A percentile compares a stretch with the other conserved stretches of the same genome.
Evolutionary conservation across 2,888 invertebrate species (phyloP).

Genomic region (Eupithecia exiguata): DNA sequence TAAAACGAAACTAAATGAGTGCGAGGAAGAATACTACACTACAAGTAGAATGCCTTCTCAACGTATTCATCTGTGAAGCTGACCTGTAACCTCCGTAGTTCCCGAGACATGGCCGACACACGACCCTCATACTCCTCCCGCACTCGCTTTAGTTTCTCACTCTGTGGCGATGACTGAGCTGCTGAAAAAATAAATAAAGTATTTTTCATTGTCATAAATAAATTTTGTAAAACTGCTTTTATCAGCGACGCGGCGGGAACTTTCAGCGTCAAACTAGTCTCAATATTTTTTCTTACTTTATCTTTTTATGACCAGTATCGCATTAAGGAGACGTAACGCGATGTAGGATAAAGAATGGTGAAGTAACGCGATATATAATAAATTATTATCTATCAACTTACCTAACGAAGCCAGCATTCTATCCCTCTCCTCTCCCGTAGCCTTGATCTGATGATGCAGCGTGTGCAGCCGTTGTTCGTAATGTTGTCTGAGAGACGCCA

Average conservation of each 20-base stretch:
- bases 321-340: not conserved
- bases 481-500: conserved; percentile 93
- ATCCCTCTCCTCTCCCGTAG: conserved; percentile 95
- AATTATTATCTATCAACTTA: conserved; percentile 44
- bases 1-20: too few species aligned
- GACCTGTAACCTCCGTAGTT: conserved; percentile 86
- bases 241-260: too few species aligned
- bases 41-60: too few species aligned
- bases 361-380: not conserved
- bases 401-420: conserved; percentile 89
- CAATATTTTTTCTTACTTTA: too few species aligned
- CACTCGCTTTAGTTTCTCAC: conserved; percentile 90
- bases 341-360: not conserved
- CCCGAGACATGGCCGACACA: conserved; percentile 90
- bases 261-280: too few species aligned
- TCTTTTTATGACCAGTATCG: too few species aligned
- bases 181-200: conserved; percentile 54
- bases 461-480: conserved; percentile 96
- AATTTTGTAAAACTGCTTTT: too few species aligned
- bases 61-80: not conserved
- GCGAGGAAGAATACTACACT: too few species aligned
- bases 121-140: conserved; percentile 96
- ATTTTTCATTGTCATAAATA: too few species aligned
- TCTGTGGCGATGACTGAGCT: conserved; percentile 82
- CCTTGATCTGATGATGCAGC: conserved; percentile 92